Evolutionary conservation across 2,888 invertebrate species (phyloP).

Genomic region (Dexiosoma caninum): DNA sequence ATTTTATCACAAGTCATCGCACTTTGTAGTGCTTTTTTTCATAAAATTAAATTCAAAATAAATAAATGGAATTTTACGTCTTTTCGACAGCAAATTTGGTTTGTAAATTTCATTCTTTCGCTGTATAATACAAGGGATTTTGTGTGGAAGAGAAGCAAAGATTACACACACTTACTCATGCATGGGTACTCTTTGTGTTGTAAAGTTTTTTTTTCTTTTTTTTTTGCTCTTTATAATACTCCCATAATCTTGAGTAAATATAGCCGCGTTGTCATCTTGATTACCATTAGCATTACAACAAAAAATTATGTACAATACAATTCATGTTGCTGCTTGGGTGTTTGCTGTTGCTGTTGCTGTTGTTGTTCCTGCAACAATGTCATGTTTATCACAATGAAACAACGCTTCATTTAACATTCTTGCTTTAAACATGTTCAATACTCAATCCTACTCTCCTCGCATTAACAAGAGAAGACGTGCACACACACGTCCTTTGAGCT

Average conservation of each 20-base stretch:
- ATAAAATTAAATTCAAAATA: too few species aligned
- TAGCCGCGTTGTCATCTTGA: constrained; percentile 58
- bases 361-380: constrained; percentile 46
- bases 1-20: constrained; percentile 58
- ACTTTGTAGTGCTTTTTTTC: constrained; percentile 38
- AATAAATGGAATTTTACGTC: constrained; percentile 35
- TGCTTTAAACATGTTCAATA: constrained; percentile 23
- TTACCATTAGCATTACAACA: constrained; percentile 63
- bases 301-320: constrained; percentile 49
- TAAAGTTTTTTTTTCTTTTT: neutral
- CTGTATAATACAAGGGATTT: neutral
- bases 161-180: neutral
- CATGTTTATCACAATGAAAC: constrained; percentile 60
- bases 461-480: neutral
- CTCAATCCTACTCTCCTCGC: neutral
- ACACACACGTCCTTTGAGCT: neutral
- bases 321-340: constrained; percentile 6
- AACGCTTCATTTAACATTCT: constrained; percentile 64
- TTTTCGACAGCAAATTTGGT: constrained; percentile 29
- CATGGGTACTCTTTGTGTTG: neutral
- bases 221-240: neutral
- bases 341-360: constrained; percentile 18
- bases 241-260: constrained; percentile 33
- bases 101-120: neutral
- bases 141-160: neutral